Evolutionary conservation across 2,797 vertebrate genomes (phyloP).

Genomic region (Lophotriccus pileatus): DNA sequence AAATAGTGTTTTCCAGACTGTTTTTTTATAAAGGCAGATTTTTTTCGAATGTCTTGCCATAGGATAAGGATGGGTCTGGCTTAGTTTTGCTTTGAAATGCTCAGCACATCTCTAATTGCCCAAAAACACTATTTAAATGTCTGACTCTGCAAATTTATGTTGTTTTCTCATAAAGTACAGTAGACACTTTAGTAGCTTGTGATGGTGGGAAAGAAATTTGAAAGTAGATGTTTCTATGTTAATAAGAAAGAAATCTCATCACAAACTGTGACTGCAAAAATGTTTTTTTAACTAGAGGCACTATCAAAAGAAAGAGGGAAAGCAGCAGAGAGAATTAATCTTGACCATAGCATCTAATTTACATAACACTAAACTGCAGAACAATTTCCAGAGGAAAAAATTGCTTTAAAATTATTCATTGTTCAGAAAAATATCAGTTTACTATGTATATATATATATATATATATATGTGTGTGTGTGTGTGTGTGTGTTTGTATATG

Average conservation of each 20-base stretch:
- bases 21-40: constrained; percentile 6
- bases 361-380: background rate
- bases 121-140: background rate
- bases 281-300: background rate
- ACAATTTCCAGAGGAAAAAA: background rate
- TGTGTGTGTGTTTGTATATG: background rate
- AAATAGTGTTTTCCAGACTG: background rate
- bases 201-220: background rate
- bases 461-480: background rate
- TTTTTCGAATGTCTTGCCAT: background rate
- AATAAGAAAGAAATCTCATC: background rate
- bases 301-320: background rate
- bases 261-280: background rate
- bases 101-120: background rate
- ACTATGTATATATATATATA: background rate
- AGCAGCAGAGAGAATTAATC: background rate
- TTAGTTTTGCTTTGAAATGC: constrained; percentile 5
- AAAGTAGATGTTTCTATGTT: background rate
- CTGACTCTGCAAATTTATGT: background rate
- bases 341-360: background rate
- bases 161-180: background rate
- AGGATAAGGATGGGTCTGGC: background rate
- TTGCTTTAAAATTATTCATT: background rate
- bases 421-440: background rate
- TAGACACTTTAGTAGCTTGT: background rate